Conservation (phyloP, 2,113 vertebrate genomes). For the Smithornis capensis region DNA sequence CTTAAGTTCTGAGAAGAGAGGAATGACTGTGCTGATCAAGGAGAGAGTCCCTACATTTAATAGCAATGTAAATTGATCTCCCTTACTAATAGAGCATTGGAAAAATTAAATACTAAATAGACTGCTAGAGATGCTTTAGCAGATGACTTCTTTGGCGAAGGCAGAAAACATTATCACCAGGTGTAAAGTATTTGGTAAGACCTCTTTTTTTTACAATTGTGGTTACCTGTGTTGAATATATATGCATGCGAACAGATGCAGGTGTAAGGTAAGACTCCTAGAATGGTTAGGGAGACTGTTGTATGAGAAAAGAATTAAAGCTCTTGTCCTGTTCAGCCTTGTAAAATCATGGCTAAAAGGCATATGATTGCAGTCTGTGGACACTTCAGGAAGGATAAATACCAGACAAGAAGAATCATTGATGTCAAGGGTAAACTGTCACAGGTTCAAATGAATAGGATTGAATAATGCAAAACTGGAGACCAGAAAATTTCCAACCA, state of each 20-base stretch:
- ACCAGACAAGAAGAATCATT: not conserved
- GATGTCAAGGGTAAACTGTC: not conserved
- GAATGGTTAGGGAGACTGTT: not conserved
- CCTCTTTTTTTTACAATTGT: not conserved
- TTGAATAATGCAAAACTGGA: not conserved
- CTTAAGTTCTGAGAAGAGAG: not conserved
- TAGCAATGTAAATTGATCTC: not conserved
- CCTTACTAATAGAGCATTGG: not conserved
- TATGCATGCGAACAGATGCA: not conserved
- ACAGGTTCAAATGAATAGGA: not conserved
- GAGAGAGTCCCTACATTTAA: not conserved
- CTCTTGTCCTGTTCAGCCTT: not conserved
- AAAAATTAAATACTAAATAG: not conserved
- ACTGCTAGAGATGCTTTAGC: not conserved
- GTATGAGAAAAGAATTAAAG: not conserved
- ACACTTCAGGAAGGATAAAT: not conserved
- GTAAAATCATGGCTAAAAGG: not conserved
- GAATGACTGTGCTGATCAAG: not conserved
- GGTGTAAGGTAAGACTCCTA: not conserved
- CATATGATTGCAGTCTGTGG: not conserved
- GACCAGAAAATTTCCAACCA: not conserved
- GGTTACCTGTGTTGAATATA: not conserved
- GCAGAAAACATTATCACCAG: not conserved
- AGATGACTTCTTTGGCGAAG: not conserved
- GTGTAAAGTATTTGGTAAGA: not conserved